Conservation (phyloP, 92 coral and sea anemone species). For the Paramuricea clavata region DNA sequence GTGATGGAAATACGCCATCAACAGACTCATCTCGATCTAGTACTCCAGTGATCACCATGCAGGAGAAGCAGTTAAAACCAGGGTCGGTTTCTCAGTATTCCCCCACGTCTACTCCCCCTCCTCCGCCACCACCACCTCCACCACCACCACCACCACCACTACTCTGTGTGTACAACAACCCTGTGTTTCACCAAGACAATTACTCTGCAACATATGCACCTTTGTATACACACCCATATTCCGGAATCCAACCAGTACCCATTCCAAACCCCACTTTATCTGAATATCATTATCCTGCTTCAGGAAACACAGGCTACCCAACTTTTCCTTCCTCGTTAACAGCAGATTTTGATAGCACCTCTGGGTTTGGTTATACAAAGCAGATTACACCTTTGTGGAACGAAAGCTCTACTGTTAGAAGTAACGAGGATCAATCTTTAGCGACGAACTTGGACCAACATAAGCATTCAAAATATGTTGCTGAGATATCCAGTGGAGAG, state of each 20-base stretch:
- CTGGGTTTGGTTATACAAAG: conserved; percentile 2
- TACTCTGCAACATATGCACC: conserved; percentile 2
- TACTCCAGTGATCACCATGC: background rate
- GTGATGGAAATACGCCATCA: background rate
- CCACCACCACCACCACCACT: conserved; percentile 1
- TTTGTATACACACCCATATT: background rate
- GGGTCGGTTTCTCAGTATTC: background rate
- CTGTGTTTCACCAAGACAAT: background rate
- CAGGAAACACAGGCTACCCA: background rate
- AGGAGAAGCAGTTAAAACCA: background rate
- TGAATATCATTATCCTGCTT: background rate
- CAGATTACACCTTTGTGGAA: conserved; percentile 20
- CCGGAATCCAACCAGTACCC: background rate
- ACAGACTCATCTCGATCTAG: conserved; percentile 8
- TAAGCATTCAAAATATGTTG: background rate
- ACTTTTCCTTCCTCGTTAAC: background rate
- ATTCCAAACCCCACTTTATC: background rate
- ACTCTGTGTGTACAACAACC: background rate
- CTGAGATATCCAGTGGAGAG: background rate
- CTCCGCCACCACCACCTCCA: background rate
- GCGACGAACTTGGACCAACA: background rate
- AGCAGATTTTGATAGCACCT: background rate
- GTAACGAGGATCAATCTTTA: background rate
- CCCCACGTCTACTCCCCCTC: background rate
- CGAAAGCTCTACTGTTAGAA: background rate